These are phyloP conservation scores for Hippocampus zosterae DNA, from an alignment of 2,113 vertebrate genomes.

Conservation along the genomic window DNA sequence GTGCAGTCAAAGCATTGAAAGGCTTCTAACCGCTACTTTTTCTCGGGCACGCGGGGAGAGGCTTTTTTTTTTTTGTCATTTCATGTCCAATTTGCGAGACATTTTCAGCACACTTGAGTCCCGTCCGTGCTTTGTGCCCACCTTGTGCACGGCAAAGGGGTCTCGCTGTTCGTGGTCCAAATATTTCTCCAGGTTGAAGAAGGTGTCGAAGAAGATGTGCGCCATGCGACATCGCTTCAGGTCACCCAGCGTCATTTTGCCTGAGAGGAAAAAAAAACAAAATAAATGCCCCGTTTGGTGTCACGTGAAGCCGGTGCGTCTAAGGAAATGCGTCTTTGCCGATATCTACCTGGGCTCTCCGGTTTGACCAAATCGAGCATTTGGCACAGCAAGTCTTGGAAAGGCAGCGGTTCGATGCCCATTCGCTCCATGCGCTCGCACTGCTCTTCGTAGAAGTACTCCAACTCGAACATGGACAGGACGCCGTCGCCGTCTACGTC, in stretches of 20 bases:
- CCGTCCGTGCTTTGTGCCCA: slow-evolving; percentile 45
- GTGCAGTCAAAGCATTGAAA: no score
- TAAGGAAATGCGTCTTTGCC: not conserved
- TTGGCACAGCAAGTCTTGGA: slow-evolving; percentile 94
- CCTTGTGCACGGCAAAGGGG: slow-evolving; percentile 98
- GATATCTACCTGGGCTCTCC: slow-evolving; percentile 77
- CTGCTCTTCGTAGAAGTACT: slow-evolving; percentile 96
- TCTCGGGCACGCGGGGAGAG: no score
- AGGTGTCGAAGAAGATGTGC: slow-evolving; percentile 96
- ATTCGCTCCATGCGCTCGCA: slow-evolving; percentile 97
- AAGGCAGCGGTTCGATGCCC: slow-evolving; percentile 97
- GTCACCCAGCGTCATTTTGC: slow-evolving; percentile 88
- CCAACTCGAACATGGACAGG: slow-evolving; percentile 97
- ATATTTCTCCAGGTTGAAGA: slow-evolving; percentile 98
- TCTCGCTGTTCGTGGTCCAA: slow-evolving; percentile 98
- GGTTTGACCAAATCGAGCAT: slow-evolving; percentile 97
- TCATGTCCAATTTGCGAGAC: no score
- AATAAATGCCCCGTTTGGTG: not conserved
- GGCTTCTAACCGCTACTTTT: no score
- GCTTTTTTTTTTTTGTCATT: no score
- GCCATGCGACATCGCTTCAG: slow-evolving; percentile 94
- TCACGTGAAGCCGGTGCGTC: not conserved
- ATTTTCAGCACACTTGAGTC: not conserved
- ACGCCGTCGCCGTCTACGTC: slow-evolving; percentile 92
- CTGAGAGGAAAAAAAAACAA: slow-evolving; percentile 54